phyloP scores from a whole-genome alignment of 2,113 vertebrate genomes.

The Dryoscopus gambensis region DNA sequence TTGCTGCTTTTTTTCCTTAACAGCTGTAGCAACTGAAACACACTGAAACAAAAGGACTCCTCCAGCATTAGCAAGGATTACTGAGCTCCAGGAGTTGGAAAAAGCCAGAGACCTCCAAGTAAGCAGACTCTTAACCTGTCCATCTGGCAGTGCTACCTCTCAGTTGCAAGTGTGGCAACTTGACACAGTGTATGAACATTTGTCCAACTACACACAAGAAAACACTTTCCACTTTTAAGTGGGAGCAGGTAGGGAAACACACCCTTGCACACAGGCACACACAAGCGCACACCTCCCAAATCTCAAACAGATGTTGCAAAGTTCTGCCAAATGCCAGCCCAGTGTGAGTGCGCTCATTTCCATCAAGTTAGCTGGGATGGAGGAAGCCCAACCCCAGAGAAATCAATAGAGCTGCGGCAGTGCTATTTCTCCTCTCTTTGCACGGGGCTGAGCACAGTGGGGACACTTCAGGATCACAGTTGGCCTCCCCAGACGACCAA shows the following conservation, averaged over 20 bases:
- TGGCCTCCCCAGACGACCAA: background rate
- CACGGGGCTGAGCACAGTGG: background rate
- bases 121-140: background rate
- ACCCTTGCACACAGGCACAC: accelerated
- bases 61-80: background rate
- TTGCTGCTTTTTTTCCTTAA: background rate
- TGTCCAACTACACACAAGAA: background rate
- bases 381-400: background rate
- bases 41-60: background rate
- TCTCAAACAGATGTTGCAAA: background rate
- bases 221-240: background rate
- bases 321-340: background rate
- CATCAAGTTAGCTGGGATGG: background rate
- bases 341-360: background rate
- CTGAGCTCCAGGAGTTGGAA: background rate
- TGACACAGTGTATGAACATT: accelerated
- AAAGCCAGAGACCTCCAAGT: background rate
- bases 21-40: background rate
- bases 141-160: background rate
- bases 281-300: accelerated
- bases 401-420: background rate
- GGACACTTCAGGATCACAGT: background rate
- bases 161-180: accelerated
- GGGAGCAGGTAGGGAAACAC: background rate
- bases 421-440: background rate